Evolutionary conservation across 1,140 invertebrate genomes (phyloP).

Genomic region (Pachyrhynchus sulphureomaculatus): DNA sequence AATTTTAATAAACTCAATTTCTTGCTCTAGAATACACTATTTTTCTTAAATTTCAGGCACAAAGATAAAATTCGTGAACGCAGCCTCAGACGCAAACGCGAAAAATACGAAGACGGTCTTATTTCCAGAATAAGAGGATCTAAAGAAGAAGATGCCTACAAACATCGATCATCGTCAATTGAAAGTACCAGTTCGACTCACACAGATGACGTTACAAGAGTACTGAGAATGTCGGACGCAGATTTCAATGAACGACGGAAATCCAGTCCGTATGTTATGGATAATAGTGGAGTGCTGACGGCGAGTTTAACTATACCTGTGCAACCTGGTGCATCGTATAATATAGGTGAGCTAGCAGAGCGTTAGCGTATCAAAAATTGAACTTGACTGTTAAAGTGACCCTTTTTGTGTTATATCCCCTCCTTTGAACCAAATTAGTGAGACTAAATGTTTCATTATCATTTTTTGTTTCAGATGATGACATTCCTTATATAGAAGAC

Average conservation of each 20-base stretch:
- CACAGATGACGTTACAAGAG: slow-evolving; percentile 56
- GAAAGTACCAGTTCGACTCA: slow-evolving; percentile 48
- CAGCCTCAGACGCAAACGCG: slow-evolving; percentile 51
- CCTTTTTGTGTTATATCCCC: too few species aligned
- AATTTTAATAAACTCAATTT: too few species aligned
- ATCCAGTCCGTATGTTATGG: slow-evolving; percentile 54
- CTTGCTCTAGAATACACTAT: not conserved
- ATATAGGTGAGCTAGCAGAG: slow-evolving; percentile 26
- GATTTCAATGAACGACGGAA: slow-evolving; percentile 54
- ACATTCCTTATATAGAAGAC: slow-evolving; percentile 75
- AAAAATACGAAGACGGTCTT: slow-evolving; percentile 54
- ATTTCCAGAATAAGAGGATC: slow-evolving; percentile 52
- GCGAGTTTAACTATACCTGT: slow-evolving; percentile 76
- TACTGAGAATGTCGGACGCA: slow-evolving; percentile 38
- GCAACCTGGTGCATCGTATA: slow-evolving; percentile 53
- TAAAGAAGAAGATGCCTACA: slow-evolving; percentile 40
- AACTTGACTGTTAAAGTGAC: slow-evolving; percentile 53
- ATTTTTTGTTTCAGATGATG: slow-evolving; percentile 58
- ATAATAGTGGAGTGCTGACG: slow-evolving; percentile 69
- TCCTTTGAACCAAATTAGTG: too few species aligned
- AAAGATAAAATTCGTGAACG: slow-evolving; percentile 51
- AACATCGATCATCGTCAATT: slow-evolving; percentile 46
- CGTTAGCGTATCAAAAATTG: slow-evolving; percentile 31
- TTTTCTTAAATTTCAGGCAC: slow-evolving; percentile 40
- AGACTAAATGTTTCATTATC: too few species aligned